Base-by-base conservation (phyloP, 2,797 vertebrate genomes). In the Staurois parvus region DNA sequence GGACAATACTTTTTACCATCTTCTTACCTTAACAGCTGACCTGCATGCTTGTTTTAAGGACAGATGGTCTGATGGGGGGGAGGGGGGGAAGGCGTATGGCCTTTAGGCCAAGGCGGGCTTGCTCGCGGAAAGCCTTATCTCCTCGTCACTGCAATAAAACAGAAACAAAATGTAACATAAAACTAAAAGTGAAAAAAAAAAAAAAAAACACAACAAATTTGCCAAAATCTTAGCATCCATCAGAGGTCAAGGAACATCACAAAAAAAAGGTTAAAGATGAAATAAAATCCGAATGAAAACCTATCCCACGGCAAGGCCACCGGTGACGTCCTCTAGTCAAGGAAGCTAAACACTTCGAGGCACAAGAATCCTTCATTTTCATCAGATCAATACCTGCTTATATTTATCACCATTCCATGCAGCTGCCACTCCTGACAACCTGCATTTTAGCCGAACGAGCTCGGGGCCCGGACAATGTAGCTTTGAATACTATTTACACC, bases 181-280 rank as follows among this genome's bases (percentile, higher is more conserved):
- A 64, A 26, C 9, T 1, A 64, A 26, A n/a, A 94, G 37, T 37
- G 1, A 96, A 96, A 97, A 94, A 48, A 42, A 42, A 42, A 12
- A 13, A 94, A 98, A 97, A 94, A 95, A 95, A 93, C 93, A 95
- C 96, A 96, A 96, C 94, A 96, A 96, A 97, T 97, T 96, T 95
- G 91, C 94, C 92, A 19, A 93, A 96, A 95, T 94, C 92, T 92
- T 93, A 92, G n/a, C n/a, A n/a, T n/a, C n/a, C n/a, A n/a, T n/a
- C n/a, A n/a, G 96, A 97, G 98, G 98, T 98, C 97, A 98, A 97
- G 96, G 97, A 95, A 98, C 96, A 94, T 94, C 95, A 52, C 94
- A 98, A 97, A 99, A 52, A 94, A 98, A 97, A 99, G 98, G 97
- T 99, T 96, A 98, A 96, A 98, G 97, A 98, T 96, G 97, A 98